phyloP scores from a whole-genome alignment of 2,888 invertebrate genomes.

The Torymus texanus region DNA sequence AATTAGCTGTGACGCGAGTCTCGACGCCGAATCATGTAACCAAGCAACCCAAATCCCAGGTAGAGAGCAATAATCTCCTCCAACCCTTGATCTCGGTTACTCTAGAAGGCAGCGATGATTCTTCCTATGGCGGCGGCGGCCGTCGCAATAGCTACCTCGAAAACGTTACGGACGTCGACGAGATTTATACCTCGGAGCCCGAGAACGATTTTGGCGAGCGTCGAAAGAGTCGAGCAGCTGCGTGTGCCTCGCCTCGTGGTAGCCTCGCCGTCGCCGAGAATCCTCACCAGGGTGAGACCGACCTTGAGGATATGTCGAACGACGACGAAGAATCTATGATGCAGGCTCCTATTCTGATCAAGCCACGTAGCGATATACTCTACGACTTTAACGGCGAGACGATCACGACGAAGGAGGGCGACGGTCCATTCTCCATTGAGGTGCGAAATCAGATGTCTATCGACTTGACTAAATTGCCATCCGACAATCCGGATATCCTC shows the following conservation, averaged over 20 bases:
- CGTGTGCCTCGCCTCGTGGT: neutral
- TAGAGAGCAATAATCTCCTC: constrained; percentile 3
- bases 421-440: constrained; percentile 72
- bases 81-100: constrained; percentile 70
- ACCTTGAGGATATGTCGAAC: constrained; percentile 70
- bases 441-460: constrained; percentile 70
- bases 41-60: neutral
- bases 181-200: constrained; percentile 69
- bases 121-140: constrained; percentile 54
- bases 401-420: constrained; percentile 72
- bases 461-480: constrained; percentile 25
- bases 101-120: constrained; percentile 55
- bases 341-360: constrained; percentile 62
- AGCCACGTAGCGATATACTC: constrained; percentile 66
- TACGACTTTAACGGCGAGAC: constrained; percentile 69
- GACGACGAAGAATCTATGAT: constrained; percentile 62
- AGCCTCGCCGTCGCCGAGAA: constrained; percentile 61
- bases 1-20: constrained; percentile 63
- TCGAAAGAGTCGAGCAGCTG: neutral
- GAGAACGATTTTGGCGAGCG: constrained; percentile 57
- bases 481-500: constrained; percentile 60
- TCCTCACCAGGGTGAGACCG: constrained; percentile 68
- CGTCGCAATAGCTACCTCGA: constrained; percentile 66
- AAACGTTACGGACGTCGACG: constrained; percentile 71
- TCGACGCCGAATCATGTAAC: constrained; percentile 40